A percentile compares a stretch with the other conserved stretches of the same genome.
Evolutionary conservation across 2,888 invertebrate genomes (phyloP).

Genomic region (Gymnoscelis rufifasciata): DNA sequence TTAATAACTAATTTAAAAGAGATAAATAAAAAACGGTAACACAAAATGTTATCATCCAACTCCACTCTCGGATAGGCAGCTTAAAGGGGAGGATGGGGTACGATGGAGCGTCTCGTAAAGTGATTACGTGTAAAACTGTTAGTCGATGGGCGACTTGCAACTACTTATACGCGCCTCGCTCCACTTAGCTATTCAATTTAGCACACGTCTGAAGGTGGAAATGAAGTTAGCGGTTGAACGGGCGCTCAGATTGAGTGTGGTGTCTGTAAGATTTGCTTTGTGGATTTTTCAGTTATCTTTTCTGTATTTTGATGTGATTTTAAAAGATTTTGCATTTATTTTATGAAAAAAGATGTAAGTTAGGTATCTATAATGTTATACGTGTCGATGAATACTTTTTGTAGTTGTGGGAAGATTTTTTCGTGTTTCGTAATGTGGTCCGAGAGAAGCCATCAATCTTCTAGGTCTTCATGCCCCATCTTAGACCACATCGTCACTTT

Average conservation of each 20-base stretch:
- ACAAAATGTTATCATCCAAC: conserved; percentile 1
- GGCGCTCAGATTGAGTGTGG: conserved; percentile 15
- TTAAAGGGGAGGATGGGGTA: conserved; percentile 39
- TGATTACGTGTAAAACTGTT: conserved; percentile 71
- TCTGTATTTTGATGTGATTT: too few relatives aligned
- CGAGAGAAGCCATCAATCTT: too few relatives aligned
- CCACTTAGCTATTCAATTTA: conserved; percentile 58
- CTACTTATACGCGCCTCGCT: conserved; percentile 65
- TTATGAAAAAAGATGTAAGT: too few relatives aligned
- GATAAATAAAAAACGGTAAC: background rate
- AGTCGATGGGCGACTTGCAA: conserved; percentile 47
- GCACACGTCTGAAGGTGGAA: conserved; percentile 46
- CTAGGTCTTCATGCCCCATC: too few relatives aligned
- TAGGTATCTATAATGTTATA: too few relatives aligned
- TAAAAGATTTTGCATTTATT: background rate
- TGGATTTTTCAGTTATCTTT: conserved; percentile 5
- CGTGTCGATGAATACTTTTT: too few relatives aligned
- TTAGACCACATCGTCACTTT: too few relatives aligned
- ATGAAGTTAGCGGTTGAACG: conserved; percentile 30
- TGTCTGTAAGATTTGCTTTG: conserved; percentile 17
- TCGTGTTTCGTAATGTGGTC: too few relatives aligned
- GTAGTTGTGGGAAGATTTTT: too few relatives aligned
- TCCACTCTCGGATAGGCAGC: conserved; percentile 5
- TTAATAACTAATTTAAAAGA: background rate
- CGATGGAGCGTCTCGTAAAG: conserved; percentile 51